Conservation (phyloP, 2,797 vertebrate species). For the Trichosurus vulpecula region DNA sequence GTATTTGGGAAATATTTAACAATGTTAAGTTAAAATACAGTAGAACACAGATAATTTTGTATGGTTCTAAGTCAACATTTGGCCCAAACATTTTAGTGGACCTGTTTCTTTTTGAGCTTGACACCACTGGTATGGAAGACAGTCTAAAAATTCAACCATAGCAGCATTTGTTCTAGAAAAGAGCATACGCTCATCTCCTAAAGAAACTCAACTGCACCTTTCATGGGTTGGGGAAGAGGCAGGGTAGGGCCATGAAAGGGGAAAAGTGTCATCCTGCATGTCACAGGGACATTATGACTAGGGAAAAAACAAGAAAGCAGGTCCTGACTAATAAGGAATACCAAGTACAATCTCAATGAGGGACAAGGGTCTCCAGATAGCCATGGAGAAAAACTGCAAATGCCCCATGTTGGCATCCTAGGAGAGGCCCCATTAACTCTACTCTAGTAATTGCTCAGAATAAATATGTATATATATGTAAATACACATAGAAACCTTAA, state of each 20-base stretch:
- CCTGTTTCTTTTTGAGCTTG: not conserved
- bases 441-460: not conserved
- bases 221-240: not conserved
- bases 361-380: not conserved
- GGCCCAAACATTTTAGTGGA: not conserved
- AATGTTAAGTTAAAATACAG: not conserved
- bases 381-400: not conserved
- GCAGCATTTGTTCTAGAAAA: not conserved
- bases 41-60: not conserved
- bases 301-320: not conserved
- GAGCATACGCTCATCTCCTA: not conserved
- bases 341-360: not conserved
- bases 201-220: not conserved
- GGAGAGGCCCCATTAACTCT: not conserved
- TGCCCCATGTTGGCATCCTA: not conserved
- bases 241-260: not conserved
- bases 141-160: not conserved
- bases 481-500: not conserved
- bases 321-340: not conserved
- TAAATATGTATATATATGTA: not conserved
- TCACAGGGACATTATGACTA: not conserved
- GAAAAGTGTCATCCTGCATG: not conserved
- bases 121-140: not conserved
- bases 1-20: not conserved
- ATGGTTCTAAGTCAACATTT: not conserved